Percentiles rank a stretch among this genome's conserved stretches.
These are phyloP conservation scores for Distichodus sexfasciatus DNA, from an alignment of 2,797 vertebrate species.

Conservation along the genomic window DNA sequence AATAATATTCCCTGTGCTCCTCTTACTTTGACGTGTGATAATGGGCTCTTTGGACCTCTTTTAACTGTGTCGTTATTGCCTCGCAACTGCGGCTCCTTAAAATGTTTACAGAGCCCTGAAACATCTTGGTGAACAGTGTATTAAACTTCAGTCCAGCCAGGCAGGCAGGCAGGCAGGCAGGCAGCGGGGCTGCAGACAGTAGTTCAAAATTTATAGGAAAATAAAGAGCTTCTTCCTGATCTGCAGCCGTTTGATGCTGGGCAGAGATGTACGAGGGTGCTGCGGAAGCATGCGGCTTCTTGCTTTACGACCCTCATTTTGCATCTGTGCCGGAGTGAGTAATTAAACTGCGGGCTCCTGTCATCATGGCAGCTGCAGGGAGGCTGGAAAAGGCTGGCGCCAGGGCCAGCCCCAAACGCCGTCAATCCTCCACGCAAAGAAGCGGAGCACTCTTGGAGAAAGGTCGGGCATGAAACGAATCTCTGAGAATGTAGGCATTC, in stretches of 20 bases:
- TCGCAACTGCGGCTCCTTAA: constrained; percentile 9
- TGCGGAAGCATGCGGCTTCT: constrained; percentile 55
- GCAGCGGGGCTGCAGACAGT: constrained; percentile 65
- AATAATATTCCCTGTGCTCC: constrained; percentile 7
- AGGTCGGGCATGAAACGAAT: neutral
- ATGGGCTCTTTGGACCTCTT: constrained; percentile 22
- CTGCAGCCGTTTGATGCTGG: constrained; percentile 55
- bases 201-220: constrained; percentile 68
- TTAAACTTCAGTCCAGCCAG: constrained; percentile 49
- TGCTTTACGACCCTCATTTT: constrained; percentile 65
- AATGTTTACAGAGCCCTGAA: constrained; percentile 23
- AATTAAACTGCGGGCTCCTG: constrained; percentile 65
- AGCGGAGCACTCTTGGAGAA: neutral
- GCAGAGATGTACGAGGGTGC: constrained; percentile 60
- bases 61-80: constrained; percentile 16
- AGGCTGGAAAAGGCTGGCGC: constrained; percentile 23
- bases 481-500: neutral
- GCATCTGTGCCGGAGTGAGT: constrained; percentile 64
- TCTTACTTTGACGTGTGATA: constrained; percentile 25
- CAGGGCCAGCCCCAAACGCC: neutral
- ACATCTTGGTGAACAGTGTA: neutral
- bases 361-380: constrained; percentile 53
- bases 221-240: constrained; percentile 74
- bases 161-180: constrained; percentile 69
- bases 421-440: constrained; percentile 17